Evolutionary conservation across 2,797 vertebrate genomes (phyloP), one percentile per base, ranked within the genome.

Genomic region (Muscicapa comitata): DNA sequence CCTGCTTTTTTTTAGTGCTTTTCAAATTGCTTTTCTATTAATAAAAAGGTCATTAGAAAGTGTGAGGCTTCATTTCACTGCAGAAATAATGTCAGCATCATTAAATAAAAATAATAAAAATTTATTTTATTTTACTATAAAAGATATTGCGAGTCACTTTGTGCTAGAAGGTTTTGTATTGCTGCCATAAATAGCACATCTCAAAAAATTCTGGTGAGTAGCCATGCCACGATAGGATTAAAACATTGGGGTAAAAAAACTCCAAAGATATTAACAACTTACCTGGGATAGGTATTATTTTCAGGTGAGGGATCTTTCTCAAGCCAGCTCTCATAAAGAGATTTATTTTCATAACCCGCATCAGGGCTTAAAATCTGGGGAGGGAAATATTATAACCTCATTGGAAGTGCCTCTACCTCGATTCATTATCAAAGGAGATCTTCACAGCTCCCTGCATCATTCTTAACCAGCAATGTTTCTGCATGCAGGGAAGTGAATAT

Each of bases 271-370:
- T 55, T 29, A 86, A 54, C 6, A 70, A 40, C 75, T 96, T 96
- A 98, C 99, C 98, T 98, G 63, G 99, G 99, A 18, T 98, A 97
- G 33, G 98, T 97, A 14, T 98, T 98, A 88, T 98, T 97, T 79
- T 99, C 99, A 71, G 73, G 54, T 5, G 96, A 91, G 23, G 98
- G 98, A 94, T 99, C 99, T 90, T 98, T 99, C 86, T 98, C 98
- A 85, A 99, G 98, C 99, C 99, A 99, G 62, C 99, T 99, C 37
- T 99, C 98, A 88, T 99, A 99, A 59, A 99, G 98, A 94, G 98
- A 98, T 77, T 98, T 96, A 66, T 96, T 97, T 80, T 99, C 98
- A 91, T 99, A 99, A 58, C 98, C 99, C n/a, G 98, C 98, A 94
- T 99, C 99, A 65, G 99, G 99, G 89, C 99, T 99, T 79, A 89